phyloP scores from a whole-genome alignment of 2,888 invertebrate species.

The Barypeithes pellucidus region DNA sequence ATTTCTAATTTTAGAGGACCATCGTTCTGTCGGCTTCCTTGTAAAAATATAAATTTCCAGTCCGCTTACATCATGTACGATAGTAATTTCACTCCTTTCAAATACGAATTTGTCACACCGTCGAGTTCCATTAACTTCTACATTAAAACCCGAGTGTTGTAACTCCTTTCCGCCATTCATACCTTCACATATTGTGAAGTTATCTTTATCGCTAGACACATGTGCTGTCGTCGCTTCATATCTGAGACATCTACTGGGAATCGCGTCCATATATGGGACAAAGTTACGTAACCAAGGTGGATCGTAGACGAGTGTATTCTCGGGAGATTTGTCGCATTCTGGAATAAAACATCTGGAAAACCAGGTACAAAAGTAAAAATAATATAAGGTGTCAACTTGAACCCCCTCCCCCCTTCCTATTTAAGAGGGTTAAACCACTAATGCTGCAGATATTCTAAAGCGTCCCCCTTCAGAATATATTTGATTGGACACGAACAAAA shows the following conservation, averaged over 20 bases:
- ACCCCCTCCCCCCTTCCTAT: too few relatives aligned
- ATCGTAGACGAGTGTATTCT: conserved; percentile 63
- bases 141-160: neutral
- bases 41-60: too few relatives aligned
- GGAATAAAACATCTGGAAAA: conserved; percentile 71
- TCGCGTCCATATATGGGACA: conserved; percentile 66
- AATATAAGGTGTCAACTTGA: neutral
- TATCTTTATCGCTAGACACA: neutral
- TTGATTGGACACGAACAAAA: too few relatives aligned
- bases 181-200: neutral
- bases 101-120: conserved; percentile 64
- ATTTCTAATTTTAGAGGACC: too few relatives aligned
- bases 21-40: too few relatives aligned
- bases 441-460: too few relatives aligned
- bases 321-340: conserved; percentile 70
- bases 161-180: neutral
- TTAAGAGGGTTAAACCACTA: too few relatives aligned
- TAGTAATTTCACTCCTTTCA: conserved; percentile 63
- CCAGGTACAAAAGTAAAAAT: too few relatives aligned
- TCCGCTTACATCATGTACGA: conserved; percentile 65
- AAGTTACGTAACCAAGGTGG: conserved; percentile 72
- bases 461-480: too few relatives aligned
- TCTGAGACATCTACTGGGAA: conserved; percentile 60
- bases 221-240: neutral
- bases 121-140: neutral